Evolutionary conservation across 2,113 vertebrate genomes (phyloP), one percentile per base, ranked within the genome.

Genomic region (Aldabrachelys gigantea): DNA sequence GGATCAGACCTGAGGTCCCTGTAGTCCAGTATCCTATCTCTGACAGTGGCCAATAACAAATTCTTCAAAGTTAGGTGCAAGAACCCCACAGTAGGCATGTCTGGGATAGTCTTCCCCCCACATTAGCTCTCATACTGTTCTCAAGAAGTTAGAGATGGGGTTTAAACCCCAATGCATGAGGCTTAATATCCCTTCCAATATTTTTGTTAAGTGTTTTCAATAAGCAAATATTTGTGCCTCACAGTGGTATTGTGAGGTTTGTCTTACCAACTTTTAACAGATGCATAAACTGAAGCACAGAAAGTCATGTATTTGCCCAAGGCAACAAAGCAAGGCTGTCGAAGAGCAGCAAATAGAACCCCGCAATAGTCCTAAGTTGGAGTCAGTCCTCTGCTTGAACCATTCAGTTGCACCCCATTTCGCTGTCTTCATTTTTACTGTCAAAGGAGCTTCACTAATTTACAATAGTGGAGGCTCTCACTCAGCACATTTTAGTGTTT

Each of bases 141-240:
- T 62, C 57, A 89, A 90, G 6, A 10, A 1, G 5, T 49, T 6
- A 80, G 3, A 90, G 21, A 86, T 0, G 0, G 19, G 1, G 31
- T 49, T 91, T 80, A 53, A 82, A 53, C 50, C 53, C 65, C 22
- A 1, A 52, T 8, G 11, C 29, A 57, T 57, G 85, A 1, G 72
- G 19, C 29, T 90, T 17, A 29, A 54, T 12, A 2, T 1, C 2
- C 8, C 59, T 89, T 80, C 82, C n/a, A 85, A 47, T 0, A 13
- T 53, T 90, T 87, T 82, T 87, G 38, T 25, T 11, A 2, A 89
- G 11, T 10, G 3, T 17, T 87, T 69, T 16, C 41, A 69, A 24
- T n/a, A 75, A 91, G 69, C 1, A 0, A 5, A 78, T 13, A 44
- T 14, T 56, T 90, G 80, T 85, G 53, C 22, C 6, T 53, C 49